Conservation (phyloP, 2,888 invertebrate genomes). For the Plebejus argus region DNA sequence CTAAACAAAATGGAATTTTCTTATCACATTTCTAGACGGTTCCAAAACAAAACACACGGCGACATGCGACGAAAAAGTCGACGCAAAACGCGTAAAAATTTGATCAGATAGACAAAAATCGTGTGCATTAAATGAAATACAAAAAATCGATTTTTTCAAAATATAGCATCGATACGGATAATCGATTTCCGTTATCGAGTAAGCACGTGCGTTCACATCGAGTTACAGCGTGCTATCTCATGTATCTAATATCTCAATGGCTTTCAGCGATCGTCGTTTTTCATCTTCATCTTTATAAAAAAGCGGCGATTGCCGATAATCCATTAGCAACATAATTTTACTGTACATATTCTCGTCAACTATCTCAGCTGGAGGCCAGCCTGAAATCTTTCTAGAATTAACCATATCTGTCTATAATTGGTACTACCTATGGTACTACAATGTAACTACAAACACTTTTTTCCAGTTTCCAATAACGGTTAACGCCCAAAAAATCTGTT, state of each 20-base stretch:
- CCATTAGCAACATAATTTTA: background rate
- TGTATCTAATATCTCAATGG: background rate
- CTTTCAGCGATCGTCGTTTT: background rate
- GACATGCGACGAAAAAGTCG: background rate
- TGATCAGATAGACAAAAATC: conserved; percentile 16
- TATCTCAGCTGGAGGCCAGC: background rate
- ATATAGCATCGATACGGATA: background rate
- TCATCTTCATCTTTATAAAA: background rate
- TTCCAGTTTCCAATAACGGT: background rate
- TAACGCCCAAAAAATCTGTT: background rate
- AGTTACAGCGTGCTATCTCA: background rate
- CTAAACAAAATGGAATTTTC: conserved; percentile 72
- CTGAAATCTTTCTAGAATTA: background rate
- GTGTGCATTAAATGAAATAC: conserved; percentile 14
- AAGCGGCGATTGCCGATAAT: background rate
- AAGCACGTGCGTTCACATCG: conserved; percentile 21
- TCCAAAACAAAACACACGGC: conserved; percentile 34
- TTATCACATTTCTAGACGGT: conserved; percentile 63
- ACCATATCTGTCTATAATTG: background rate
- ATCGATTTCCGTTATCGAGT: conserved; percentile 17
- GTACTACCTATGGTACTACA: background rate
- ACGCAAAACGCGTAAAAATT: conserved; percentile 1
- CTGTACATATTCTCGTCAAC: background rate
- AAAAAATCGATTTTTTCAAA: conserved; percentile 21
- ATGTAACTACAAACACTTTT: background rate